A percentile compares a stretch with the other conserved stretches of the same genome.
phyloP scores from a whole-genome alignment of 2,797 vertebrate species.

The Heterohyrax brucei region DNA sequence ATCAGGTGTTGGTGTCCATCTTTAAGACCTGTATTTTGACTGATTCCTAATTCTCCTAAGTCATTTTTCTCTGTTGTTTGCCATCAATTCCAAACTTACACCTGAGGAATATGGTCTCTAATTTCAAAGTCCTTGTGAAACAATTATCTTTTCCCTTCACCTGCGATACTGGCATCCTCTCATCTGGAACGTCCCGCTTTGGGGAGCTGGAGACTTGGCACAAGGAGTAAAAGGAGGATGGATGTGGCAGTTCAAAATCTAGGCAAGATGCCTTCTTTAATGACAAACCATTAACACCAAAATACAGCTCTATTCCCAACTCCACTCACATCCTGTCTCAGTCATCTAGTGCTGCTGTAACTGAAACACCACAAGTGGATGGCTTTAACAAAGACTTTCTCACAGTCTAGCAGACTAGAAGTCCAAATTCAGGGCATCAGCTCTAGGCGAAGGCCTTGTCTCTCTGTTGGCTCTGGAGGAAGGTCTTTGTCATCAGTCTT shows the following conservation, averaged over 20 bases:
- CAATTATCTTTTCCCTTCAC: constrained; percentile 35
- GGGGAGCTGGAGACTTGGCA: constrained; percentile 22
- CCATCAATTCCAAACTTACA: constrained; percentile 43
- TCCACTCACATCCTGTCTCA: background rate
- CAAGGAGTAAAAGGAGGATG: background rate
- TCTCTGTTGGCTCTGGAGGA: too few relatives aligned
- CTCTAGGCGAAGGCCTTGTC: too few relatives aligned
- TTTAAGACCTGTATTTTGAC: constrained; percentile 27
- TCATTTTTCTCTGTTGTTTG: constrained; percentile 54
- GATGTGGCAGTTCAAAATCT: background rate
- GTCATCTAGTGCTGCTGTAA: too few relatives aligned
- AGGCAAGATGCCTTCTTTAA: constrained; percentile 20
- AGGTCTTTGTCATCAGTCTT: too few relatives aligned
- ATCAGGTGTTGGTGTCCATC: background rate
- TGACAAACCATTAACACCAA: constrained; percentile 51
- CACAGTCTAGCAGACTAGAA: too few relatives aligned
- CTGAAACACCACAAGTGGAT: too few relatives aligned
- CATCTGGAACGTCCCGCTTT: background rate
- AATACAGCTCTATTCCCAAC: background rate
- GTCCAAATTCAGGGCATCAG: too few relatives aligned
- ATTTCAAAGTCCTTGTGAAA: background rate
- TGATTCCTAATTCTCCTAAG: constrained; percentile 54
- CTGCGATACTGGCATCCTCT: constrained; percentile 15
- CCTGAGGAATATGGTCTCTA: background rate
- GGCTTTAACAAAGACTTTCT: too few relatives aligned